phyloP scores from a whole-genome alignment of 35 echinoderm and acorn worm genomes.

The Ophiothrix spiculata region DNA sequence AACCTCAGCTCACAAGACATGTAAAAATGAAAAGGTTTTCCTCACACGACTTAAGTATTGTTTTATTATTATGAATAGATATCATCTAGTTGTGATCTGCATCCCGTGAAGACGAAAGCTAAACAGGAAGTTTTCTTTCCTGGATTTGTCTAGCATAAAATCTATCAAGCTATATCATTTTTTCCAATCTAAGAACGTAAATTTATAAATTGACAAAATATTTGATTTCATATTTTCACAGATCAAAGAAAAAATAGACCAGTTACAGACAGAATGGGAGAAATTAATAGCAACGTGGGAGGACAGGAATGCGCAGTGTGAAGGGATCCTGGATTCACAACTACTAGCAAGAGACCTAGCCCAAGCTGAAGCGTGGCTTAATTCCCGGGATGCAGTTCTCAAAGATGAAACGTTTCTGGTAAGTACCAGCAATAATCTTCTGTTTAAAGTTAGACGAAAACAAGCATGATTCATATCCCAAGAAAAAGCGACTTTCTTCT shows the following conservation, averaged over 20 bases:
- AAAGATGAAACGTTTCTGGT: slow-evolving; percentile 56
- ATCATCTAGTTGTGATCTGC: too few species aligned
- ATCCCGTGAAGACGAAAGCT: too few species aligned
- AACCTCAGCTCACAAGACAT: too few species aligned
- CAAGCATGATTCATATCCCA: not conserved
- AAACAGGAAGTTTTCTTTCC: too few species aligned
- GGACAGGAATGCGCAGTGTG: slow-evolving; percentile 30
- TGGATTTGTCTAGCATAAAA: too few species aligned
- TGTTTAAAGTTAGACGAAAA: not conserved
- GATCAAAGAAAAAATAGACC: slow-evolving; percentile 54
- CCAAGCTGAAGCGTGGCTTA: slow-evolving; percentile 60
- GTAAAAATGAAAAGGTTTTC: too few species aligned
- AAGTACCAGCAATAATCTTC: not conserved
- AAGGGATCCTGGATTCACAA: slow-evolving; percentile 51
- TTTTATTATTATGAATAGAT: too few species aligned
- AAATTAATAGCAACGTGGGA: slow-evolving; percentile 30
- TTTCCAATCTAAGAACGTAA: too few species aligned
- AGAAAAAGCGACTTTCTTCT: not conserved
- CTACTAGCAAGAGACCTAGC: slow-evolving; percentile 50
- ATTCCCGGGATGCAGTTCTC: slow-evolving; percentile 33
- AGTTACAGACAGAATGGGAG: slow-evolving; percentile 39
- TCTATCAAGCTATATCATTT: too few species aligned
- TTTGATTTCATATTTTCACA: too few species aligned
- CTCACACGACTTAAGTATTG: too few species aligned
- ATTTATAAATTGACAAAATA: too few species aligned